phyloP scores from a whole-genome alignment of 2,797 vertebrate species.

The Schizopygopsis pylzovi region DNA sequence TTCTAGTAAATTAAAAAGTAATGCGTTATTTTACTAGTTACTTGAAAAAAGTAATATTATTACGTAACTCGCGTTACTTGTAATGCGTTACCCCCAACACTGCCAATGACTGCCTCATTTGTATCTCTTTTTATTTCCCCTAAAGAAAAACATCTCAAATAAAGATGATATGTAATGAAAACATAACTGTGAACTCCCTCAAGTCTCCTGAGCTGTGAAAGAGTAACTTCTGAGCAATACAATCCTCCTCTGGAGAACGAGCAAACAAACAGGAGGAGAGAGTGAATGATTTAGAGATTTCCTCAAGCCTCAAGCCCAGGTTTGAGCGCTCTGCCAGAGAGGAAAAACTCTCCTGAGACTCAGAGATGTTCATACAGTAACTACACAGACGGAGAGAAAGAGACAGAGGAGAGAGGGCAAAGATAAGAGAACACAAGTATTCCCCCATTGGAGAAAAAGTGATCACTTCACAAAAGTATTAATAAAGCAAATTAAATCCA shows the following conservation, averaged over 20 bases:
- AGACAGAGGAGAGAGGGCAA: background rate
- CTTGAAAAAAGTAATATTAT: no score
- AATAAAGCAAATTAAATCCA: conserved; percentile 11
- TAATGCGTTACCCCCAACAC: no score
- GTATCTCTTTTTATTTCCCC: no score
- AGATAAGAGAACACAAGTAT: background rate
- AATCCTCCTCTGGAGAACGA: background rate
- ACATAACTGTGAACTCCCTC: background rate
- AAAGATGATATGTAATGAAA: background rate
- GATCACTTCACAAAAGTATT: conserved; percentile 30
- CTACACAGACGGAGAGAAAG: background rate
- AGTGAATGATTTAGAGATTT: conserved; percentile 26
- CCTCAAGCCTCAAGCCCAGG: conserved; percentile 8
- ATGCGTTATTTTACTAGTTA: no score
- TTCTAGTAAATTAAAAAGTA: no score
- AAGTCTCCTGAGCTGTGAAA: background rate
- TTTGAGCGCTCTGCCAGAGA: conserved; percentile 9
- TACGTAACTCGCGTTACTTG: no score
- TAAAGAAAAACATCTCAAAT: no score
- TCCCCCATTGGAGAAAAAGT: background rate
- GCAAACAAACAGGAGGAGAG: conserved; percentile 30
- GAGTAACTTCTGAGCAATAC: conserved; percentile 17
- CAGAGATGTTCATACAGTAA: conserved; percentile 14
- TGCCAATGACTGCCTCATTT: no score
- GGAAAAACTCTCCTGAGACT: conserved; percentile 9